Conservation (phyloP, 2,113 vertebrate species). For the Tonatia bakeri region DNA sequence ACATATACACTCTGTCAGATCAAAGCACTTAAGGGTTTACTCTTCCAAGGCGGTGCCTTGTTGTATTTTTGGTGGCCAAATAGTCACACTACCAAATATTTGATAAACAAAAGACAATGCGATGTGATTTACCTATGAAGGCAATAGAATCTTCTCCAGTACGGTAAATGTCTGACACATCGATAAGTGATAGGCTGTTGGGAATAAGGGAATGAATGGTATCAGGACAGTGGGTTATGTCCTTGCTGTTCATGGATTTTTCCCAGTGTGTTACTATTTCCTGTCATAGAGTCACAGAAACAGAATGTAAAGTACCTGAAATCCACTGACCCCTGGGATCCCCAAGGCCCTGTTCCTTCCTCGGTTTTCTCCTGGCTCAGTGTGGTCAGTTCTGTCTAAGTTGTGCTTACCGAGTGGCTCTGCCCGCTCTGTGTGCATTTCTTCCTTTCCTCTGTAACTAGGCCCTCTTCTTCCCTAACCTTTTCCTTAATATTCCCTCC, state of each 20-base stretch:
- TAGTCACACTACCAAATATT: background rate
- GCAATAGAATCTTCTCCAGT: background rate
- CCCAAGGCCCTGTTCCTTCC: rapidly evolving
- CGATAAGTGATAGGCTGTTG: background rate
- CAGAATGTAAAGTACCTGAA: background rate
- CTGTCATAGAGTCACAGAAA: background rate
- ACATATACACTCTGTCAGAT: background rate
- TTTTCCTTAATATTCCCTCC: background rate
- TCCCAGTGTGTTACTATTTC: background rate
- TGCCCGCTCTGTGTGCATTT: background rate
- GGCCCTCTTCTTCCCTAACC: background rate
- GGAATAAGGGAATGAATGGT: background rate
- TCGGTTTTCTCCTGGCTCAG: background rate
- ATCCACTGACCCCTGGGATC: no score
- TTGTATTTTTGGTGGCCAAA: background rate
- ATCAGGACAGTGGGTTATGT: background rate
- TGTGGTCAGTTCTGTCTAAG: background rate
- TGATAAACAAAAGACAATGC: background rate
- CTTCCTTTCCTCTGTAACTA: background rate
- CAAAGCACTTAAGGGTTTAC: background rate
- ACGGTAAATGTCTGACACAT: background rate
- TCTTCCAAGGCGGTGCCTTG: background rate
- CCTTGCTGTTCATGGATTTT: background rate
- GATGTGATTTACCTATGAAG: background rate
- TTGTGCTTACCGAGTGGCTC: background rate